Conservation (phyloP, 2,888 invertebrate species). For the Nymphalis urticae region DNA sequence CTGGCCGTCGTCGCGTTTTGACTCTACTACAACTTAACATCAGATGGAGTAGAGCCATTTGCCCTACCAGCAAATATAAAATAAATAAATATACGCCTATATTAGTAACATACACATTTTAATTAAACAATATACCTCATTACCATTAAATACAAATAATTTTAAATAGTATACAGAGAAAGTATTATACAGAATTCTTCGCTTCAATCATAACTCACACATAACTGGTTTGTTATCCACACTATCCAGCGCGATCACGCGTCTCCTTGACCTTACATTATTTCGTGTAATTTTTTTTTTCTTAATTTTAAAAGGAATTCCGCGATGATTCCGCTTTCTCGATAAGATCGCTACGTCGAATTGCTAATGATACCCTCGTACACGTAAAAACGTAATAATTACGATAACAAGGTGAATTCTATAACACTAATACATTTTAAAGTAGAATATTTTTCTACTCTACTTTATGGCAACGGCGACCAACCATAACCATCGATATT, state of each 20-base stretch:
- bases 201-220: not conserved
- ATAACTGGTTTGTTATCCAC: conserved; percentile 28
- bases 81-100: too few relatives aligned
- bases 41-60: too few relatives aligned
- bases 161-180: not conserved
- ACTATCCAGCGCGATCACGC: conserved; percentile 35
- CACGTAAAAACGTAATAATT: conserved; percentile 59
- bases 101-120: too few relatives aligned
- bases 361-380: conserved; percentile 67
- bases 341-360: conserved; percentile 63
- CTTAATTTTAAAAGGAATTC: conserved; percentile 68
- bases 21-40: too few relatives aligned
- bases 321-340: conserved; percentile 57
- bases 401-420: conserved; percentile 20
- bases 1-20: too few relatives aligned
- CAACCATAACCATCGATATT: too few relatives aligned
- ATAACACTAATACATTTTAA: conserved; percentile 10
- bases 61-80: too few relatives aligned
- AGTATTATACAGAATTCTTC: not conserved
- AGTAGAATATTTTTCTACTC: not conserved
- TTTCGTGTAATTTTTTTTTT: conserved; percentile 67
- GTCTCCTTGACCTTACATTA: conserved; percentile 70
- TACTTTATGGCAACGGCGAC: too few relatives aligned
- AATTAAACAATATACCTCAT: too few relatives aligned
- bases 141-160: not conserved